A percentile compares a stretch with the other conserved stretches of the same genome.
phyloP scores from a whole-genome alignment of 2,113 vertebrate genomes.

The Pelobates fuscus region DNA sequence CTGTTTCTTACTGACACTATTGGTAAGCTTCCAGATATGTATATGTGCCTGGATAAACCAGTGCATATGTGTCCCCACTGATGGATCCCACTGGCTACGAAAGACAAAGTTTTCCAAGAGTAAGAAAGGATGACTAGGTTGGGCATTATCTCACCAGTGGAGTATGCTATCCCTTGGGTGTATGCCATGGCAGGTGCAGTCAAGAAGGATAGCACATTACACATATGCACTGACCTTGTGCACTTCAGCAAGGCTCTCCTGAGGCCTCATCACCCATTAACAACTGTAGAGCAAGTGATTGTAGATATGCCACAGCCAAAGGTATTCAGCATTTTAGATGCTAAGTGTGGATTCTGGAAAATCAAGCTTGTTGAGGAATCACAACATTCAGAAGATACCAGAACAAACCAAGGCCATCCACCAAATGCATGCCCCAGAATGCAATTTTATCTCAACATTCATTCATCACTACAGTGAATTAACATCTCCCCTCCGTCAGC shows the following conservation, averaged over 20 bases:
- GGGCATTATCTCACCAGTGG: background rate
- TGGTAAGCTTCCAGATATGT: background rate
- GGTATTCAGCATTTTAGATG: background rate
- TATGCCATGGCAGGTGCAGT: slow-evolving; percentile 28
- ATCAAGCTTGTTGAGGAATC: background rate
- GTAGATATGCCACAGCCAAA: slow-evolving; percentile 1
- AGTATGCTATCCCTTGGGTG: slow-evolving; percentile 31
- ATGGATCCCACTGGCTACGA: background rate
- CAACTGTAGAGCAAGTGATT: slow-evolving; percentile 30
- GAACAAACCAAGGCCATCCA: background rate
- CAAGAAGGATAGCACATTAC: slow-evolving; percentile 25
- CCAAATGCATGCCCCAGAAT: background rate
- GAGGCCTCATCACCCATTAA: slow-evolving; percentile 30
- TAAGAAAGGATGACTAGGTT: slow-evolving; percentile 27
- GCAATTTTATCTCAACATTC: background rate
- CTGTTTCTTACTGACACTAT: slow-evolving; percentile 9
- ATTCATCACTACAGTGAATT: background rate
- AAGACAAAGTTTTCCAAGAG: slow-evolving; percentile 30
- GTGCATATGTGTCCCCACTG: background rate
- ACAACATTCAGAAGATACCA: background rate
- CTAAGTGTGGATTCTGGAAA: background rate
- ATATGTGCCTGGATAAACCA: background rate
- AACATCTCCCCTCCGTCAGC: background rate
- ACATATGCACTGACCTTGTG: slow-evolving; percentile 31
- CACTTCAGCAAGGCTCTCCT: slow-evolving; percentile 39